Evolutionary conservation across 2,797 vertebrate species (phyloP).

Genomic region (Eulemur mongoz): DNA sequence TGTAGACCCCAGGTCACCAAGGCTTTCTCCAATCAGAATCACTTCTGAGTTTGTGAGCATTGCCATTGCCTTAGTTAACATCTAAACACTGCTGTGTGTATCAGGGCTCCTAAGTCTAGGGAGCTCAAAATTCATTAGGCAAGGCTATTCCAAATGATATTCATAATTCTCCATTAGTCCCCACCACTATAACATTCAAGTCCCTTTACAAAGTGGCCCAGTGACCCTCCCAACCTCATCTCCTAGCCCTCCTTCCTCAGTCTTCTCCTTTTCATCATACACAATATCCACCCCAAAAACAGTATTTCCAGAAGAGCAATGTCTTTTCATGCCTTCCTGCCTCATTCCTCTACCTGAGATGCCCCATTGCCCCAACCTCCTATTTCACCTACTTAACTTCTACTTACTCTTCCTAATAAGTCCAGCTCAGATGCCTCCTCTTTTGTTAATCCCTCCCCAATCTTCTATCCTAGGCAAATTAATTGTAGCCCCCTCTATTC

Average conservation of each 20-base stretch:
- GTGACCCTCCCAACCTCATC: not conserved
- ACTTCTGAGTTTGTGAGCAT: not conserved
- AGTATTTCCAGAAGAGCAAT: not conserved
- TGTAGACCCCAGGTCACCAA: not conserved
- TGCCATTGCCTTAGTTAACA: not conserved
- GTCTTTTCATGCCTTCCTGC: not conserved
- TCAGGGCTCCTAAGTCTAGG: not conserved
- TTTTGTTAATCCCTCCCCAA: slow-evolving; percentile 3
- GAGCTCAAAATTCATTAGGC: slow-evolving; percentile 16
- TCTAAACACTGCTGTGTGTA: not conserved
- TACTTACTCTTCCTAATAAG: not conserved
- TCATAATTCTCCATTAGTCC: not conserved
- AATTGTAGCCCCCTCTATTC: not conserved
- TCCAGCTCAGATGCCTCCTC: not conserved
- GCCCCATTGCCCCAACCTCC: not conserved
- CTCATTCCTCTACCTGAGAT: slow-evolving; percentile 19
- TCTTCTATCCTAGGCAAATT: not conserved
- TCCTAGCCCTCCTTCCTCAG: not conserved
- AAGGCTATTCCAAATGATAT: not conserved
- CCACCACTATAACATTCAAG: not conserved
- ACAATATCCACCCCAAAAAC: not conserved
- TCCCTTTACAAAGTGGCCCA: not conserved
- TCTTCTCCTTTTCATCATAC: not conserved
- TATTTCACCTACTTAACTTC: not conserved
- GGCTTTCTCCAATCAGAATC: not conserved